These are phyloP conservation scores for Abramis brama DNA, from an alignment of 2,113 vertebrate species.

Conservation along the genomic window DNA sequence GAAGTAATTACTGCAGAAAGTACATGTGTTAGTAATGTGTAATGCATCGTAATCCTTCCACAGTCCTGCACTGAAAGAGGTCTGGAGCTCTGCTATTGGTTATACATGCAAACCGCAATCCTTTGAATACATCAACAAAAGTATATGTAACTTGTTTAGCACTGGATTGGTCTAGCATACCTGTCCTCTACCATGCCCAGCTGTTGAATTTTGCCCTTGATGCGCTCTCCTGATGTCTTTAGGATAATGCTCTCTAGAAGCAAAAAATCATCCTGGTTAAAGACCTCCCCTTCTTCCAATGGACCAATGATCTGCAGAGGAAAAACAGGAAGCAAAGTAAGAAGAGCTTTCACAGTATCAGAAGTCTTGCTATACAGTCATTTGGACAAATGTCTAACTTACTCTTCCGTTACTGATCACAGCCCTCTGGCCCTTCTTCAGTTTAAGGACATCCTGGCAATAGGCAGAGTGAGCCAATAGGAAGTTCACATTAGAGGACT, in stretches of 20 bases:
- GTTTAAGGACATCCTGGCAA: slow-evolving; percentile 91
- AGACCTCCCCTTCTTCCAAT: slow-evolving; percentile 86
- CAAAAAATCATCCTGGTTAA: slow-evolving; percentile 97
- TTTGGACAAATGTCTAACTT: slow-evolving; percentile 59
- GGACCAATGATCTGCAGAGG: slow-evolving; percentile 89
- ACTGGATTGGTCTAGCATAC: slow-evolving; percentile 67
- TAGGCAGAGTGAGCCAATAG: slow-evolving; percentile 90
- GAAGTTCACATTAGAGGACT: slow-evolving; percentile 86
- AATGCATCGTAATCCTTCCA: slow-evolving; percentile 1
- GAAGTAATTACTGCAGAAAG: slow-evolving; percentile 41
- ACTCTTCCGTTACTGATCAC: slow-evolving; percentile 98
- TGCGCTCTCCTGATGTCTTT: slow-evolving; percentile 94
- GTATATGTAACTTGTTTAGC: neutral
- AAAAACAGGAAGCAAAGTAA: neutral
- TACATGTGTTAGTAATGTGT: slow-evolving; percentile 4
- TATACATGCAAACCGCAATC: neutral
- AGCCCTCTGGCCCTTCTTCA: slow-evolving; percentile 91
- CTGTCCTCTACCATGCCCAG: slow-evolving; percentile 90
- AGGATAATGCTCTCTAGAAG: slow-evolving; percentile 94
- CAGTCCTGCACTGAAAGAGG: neutral
- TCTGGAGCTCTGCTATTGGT: neutral
- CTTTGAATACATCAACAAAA: neutral
- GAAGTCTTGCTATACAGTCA: neutral
- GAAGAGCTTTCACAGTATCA: neutral
- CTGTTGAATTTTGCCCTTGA: slow-evolving; percentile 89